A percentile compares a stretch with the other conserved stretches of the same genome.
These are phyloP conservation scores for Lophochroa leadbeateri DNA, from an alignment of 2,113 vertebrate species.

Conservation along the genomic window DNA sequence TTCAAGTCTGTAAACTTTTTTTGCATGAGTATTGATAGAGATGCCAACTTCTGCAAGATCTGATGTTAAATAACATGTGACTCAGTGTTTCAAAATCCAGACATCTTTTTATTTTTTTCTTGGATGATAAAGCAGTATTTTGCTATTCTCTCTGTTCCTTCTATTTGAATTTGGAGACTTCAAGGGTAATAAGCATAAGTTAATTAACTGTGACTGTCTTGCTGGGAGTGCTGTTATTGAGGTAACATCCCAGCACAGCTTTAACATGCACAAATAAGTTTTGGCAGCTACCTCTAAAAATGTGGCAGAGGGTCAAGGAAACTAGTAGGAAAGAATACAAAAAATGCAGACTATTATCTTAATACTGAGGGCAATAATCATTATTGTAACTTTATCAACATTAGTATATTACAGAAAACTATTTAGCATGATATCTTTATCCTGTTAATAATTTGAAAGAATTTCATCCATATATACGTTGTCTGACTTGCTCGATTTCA, in stretches of 20 bases:
- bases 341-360: neutral
- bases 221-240: neutral
- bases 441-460: neutral
- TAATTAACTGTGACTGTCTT: neutral
- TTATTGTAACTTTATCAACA: neutral
- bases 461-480: accelerated
- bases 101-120: neutral
- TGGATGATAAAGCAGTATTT: neutral
- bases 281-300: neutral
- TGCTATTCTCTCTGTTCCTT: neutral
- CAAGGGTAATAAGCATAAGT: neutral
- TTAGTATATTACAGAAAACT: neutral
- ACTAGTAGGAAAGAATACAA: neutral
- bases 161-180: neutral
- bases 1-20: neutral
- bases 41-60: neutral
- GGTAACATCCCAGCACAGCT: neutral
- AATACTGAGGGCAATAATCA: neutral
- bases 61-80: neutral
- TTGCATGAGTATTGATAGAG: accelerated
- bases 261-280: neutral
- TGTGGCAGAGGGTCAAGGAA: neutral
- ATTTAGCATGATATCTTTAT: neutral
- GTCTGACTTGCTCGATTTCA: neutral
- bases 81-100: neutral